phyloP scores from a whole-genome alignment of 2,113 vertebrate genomes.

The Chunga burmeisteri region DNA sequence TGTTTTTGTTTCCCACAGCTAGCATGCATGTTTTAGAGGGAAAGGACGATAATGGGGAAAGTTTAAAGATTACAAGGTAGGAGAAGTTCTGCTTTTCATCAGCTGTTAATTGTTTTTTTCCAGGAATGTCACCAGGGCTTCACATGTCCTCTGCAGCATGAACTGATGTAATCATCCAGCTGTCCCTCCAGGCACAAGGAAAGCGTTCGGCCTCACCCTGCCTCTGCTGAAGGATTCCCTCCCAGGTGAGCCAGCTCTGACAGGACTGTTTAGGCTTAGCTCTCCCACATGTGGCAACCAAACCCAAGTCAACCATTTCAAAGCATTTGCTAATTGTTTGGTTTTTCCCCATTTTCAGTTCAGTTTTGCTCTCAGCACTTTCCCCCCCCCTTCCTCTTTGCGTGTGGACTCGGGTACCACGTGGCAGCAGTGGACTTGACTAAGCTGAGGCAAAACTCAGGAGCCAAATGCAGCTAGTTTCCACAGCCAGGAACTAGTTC shows the following conservation, averaged over 20 bases:
- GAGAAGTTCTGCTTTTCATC: background rate
- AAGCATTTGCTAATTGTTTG: background rate
- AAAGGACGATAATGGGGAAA: background rate
- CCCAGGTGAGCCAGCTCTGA: background rate
- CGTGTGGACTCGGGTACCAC: background rate
- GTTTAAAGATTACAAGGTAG: background rate
- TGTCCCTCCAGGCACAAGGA: background rate
- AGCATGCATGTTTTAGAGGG: background rate
- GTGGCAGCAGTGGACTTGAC: background rate
- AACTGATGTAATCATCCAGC: background rate
- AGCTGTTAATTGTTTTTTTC: background rate
- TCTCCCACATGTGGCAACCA: conserved; percentile 30
- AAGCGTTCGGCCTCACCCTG: background rate
- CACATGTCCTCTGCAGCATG: background rate
- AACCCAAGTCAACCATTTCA: background rate
- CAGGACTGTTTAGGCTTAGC: background rate
- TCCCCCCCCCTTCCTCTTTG: background rate
- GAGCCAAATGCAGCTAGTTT: background rate
- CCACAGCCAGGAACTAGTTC: background rate
- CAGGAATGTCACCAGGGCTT: background rate
- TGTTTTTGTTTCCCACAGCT: background rate
- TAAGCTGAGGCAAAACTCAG: background rate
- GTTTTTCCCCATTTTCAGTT: background rate
- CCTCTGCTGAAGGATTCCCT: background rate
- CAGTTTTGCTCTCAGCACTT: background rate